Evolutionary conservation across 1,140 invertebrate species (phyloP), one percentile per base, ranked within the genome.

Genomic region (Brachionus angularis): DNA sequence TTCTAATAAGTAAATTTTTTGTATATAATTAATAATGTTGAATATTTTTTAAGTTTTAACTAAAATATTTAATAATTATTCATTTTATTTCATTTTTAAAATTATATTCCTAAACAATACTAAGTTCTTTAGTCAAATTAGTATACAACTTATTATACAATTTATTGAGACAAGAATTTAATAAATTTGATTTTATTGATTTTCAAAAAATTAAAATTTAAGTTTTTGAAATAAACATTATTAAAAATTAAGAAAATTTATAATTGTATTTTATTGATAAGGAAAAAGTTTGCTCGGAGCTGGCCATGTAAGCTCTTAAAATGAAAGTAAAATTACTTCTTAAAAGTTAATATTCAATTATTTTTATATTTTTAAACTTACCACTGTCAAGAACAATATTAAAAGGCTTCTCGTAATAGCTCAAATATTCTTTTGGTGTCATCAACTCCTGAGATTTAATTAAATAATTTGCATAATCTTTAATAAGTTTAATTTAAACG

Each of bases 301-400:
- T 18, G 62, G 62, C 62, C 62, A 67, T 21, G 62, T 67, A 23
- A 67, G 47, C 23, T 67, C 62, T 67, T 42, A 44, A 1, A 5
- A 31, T 44, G 18, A 50, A 67, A 47, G 3, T 29, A n/a, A 67
- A 52, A 27, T 14, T 7, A n/a, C 14, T 31, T 52, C 8, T 21
- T 44, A 42, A 31, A 39, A 18, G 18, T 39, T 29, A 1, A 42
- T 44, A 7, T 18, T 16, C 12, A 16, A 44, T 21, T 27, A 33
- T 62, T 62, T 39, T 1, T 44, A 44, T 46, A 5, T 27, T 1
- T 25, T 33, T 47, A 4, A 55, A 55, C 42, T 21, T 34, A 67
- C 62, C 62, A 47, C 62, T 67, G 3, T 67, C 62, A 16, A 67
- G 23, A 29, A 23, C 44, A 3, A 67, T 18, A 34, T 47, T 50